phyloP scores from a whole-genome alignment of 2,113 vertebrate species.

The Romanogobio albipinnatus region DNA sequence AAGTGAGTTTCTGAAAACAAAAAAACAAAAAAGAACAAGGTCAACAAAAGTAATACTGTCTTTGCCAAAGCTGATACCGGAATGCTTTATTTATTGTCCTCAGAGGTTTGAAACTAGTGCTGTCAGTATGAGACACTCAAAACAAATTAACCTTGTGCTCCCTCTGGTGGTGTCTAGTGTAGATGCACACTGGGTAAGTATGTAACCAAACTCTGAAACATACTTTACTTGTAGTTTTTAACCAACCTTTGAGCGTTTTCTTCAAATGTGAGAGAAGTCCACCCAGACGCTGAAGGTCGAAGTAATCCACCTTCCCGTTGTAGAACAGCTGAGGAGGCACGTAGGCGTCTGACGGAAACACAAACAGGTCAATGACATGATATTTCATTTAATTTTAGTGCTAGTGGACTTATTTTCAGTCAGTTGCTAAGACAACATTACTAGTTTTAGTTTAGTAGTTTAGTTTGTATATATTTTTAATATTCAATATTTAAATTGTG shows the following conservation, averaged over 20 bases:
- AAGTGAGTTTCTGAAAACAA: not conserved
- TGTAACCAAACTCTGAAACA: not conserved
- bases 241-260: constrained; percentile 91
- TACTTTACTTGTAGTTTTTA: not conserved
- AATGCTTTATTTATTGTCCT: not conserved
- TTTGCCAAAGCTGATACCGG: not conserved
- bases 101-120: not conserved
- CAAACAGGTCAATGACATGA: not conserved
- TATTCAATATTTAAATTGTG: too few relatives aligned
- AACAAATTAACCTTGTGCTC: constrained; percentile 47
- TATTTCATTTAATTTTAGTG: not conserved
- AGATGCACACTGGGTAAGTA: not conserved
- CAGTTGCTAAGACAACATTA: not conserved
- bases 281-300: constrained; percentile 94
- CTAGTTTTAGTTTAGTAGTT: too few relatives aligned
- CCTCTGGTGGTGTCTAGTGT: constrained; percentile 55
- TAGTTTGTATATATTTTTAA: too few relatives aligned
- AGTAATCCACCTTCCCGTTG: constrained; percentile 98
- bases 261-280: constrained; percentile 96
- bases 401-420: not conserved
- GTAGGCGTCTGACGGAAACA: constrained; percentile 82
- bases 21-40: not conserved
- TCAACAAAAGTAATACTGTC: not conserved
- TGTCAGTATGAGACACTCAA: not conserved
- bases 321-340: constrained; percentile 97